Evolutionary conservation across 2,888 invertebrate species (phyloP).

Genomic region (Parascotia fuliginaria): DNA sequence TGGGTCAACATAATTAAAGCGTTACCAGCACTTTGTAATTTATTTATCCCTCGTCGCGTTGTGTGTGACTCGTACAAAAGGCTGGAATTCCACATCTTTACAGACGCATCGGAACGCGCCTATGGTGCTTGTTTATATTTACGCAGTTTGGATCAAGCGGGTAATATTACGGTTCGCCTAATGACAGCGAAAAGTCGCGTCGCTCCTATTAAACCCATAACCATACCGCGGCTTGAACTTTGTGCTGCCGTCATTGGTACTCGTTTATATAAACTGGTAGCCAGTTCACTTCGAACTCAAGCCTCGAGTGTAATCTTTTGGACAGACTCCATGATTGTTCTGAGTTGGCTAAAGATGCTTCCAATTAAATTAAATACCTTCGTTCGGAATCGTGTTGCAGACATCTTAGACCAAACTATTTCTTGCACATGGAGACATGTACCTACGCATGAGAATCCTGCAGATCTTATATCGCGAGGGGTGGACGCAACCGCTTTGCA

Average conservation of each 20-base stretch:
- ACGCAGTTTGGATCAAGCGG: neutral
- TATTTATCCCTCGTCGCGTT: conserved; percentile 3
- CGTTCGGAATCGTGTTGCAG: conserved; percentile 40
- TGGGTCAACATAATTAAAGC: conserved; percentile 2
- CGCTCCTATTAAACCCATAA: conserved; percentile 1
- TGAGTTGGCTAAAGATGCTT: conserved; percentile 33
- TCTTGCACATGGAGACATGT: too few species aligned
- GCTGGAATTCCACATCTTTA: conserved; percentile 10
- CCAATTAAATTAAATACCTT: conserved; percentile 30
- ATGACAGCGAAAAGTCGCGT: conserved; percentile 3
- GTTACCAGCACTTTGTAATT: neutral
- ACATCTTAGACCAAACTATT: too few species aligned
- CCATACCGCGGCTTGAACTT: conserved; percentile 6
- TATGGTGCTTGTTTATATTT: conserved; percentile 10
- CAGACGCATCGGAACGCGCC: conserved; percentile 6
- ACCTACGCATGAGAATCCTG: too few species aligned
- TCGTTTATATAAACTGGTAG: neutral
- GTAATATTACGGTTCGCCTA: neutral
- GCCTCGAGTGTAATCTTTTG: conserved; percentile 19
- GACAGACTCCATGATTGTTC: conserved; percentile 41
- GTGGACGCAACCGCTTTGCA: too few species aligned
- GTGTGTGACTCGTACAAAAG: neutral
- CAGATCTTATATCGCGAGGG: too few species aligned
- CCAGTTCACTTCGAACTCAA: neutral
- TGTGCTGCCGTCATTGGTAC: neutral